A percentile compares a stretch with the other conserved stretches of the same genome.
These are phyloP conservation scores for Bombyx huttoni DNA, from an alignment of 2,888 invertebrate genomes.

Conservation along the genomic window DNA sequence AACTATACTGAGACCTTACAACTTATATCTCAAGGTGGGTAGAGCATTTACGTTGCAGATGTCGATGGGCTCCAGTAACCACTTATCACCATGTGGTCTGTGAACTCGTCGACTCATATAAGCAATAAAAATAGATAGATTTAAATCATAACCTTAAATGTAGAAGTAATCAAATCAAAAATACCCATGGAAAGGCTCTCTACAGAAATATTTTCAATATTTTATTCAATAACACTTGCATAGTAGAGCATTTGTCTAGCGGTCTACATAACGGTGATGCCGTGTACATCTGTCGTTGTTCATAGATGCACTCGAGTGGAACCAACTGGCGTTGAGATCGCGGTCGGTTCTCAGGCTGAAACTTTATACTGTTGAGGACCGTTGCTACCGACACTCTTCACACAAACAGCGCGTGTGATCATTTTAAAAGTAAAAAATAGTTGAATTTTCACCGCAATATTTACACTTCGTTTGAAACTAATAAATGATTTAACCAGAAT, in stretches of 20 bases:
- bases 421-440: neutral
- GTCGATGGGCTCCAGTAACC: too few relatives aligned
- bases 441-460: neutral
- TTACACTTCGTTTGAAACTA: neutral
- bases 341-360: conserved; percentile 13
- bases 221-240: neutral
- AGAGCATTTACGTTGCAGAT: too few relatives aligned
- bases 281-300: neutral
- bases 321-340: conserved; percentile 7
- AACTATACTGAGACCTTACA: too few relatives aligned
- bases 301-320: conserved; percentile 13
- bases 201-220: neutral
- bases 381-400: conserved; percentile 6
- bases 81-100: too few relatives aligned
- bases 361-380: conserved; percentile 13
- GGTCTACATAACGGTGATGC: conserved; percentile 2
- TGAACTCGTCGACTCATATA: too few relatives aligned
- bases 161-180: too few relatives aligned
- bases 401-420: neutral
- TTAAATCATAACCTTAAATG: too few relatives aligned
- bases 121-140: too few relatives aligned
- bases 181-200: neutral
- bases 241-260: neutral
- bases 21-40: too few relatives aligned
- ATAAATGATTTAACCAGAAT: too few relatives aligned